phyloP scores from a whole-genome alignment of 2,797 vertebrate genomes.

The Acanthiza pusilla region DNA sequence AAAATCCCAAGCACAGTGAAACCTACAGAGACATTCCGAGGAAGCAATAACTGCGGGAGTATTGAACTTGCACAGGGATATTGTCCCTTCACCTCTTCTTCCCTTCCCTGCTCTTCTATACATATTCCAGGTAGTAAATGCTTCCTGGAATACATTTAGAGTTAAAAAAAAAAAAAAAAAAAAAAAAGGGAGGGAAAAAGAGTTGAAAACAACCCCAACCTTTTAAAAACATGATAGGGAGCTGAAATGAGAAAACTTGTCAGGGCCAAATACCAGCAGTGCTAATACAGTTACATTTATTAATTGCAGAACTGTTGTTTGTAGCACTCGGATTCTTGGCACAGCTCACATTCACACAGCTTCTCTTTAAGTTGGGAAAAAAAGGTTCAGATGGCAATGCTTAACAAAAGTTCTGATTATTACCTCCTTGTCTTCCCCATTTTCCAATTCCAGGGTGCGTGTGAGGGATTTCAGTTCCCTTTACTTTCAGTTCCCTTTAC shows the following conservation, averaged over 20 bases:
- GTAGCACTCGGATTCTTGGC: neutral
- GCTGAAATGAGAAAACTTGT: neutral
- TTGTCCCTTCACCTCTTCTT: neutral
- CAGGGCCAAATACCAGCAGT: neutral
- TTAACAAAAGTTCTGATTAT: neutral
- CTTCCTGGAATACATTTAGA: neutral
- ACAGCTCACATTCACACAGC: neutral
- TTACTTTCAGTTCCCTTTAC: accelerated
- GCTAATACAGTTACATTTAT: neutral
- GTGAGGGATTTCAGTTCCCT: neutral
- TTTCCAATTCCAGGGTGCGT: neutral
- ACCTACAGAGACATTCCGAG: neutral
- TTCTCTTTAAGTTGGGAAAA: neutral
- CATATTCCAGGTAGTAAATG: neutral
- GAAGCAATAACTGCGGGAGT: neutral
- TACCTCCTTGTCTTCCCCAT: neutral
- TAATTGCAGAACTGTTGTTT: neutral
- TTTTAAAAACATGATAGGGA: neutral
- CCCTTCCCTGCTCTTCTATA: neutral
- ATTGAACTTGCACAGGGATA: neutral
- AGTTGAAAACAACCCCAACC: accelerated
- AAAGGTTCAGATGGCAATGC: neutral
- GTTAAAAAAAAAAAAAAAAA: neutral
- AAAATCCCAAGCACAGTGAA: neutral
- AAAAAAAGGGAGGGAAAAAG: neutral